Base-by-base conservation (phyloP, 2,113 vertebrate species). In the Indicator indicator region DNA sequence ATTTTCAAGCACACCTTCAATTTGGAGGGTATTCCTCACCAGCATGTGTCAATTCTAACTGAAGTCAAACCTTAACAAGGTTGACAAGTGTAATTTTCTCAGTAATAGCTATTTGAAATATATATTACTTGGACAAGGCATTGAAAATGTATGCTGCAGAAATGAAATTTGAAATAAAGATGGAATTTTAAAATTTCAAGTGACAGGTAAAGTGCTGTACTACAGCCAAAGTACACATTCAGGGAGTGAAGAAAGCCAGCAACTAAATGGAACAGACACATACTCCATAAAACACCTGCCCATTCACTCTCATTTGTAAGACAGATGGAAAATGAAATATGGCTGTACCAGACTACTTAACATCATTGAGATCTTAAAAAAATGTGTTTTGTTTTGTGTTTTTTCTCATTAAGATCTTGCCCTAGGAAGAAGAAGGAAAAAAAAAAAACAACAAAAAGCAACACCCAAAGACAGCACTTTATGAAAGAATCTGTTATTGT, bases 101-200 rank as follows among this genome's bases (percentile, higher is more conserved):
- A 94, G 44, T 82, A 89, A 85, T 12, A 78, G 16, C 32, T 59
- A 52, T 91, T 79, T 89, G 46, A 91, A 91, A 89, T n/a, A 16
- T 44, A 15, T 38, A 85, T 92, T 79, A 87, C 19, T 70, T 93
- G 82, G 76, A 42, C 36, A 79, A 84, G 10, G 5, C n/a, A 15
- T 16, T 80, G 62, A 89, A 76, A 92, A 67, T 32, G 21, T 56
- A 82, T 86, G 44, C 26, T 73, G 24, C n/a, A 86, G n/a, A 86
- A 84, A 48, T 21, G 36, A 68, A 71, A 90, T 75, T 16, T 65
- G 58, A 68, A 86, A 75, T 60, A 65, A 75, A 73, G 19, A 73
- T 17, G 17, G 38, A 88, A 59, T 64, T 76, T 83, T 86, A 28
- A 86, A 69, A 82, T 33, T 70, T 62, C 67, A 73, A 63, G 21